Conservation (phyloP, 2,888 invertebrate species). For the Ormyrus pomaceus region DNA sequence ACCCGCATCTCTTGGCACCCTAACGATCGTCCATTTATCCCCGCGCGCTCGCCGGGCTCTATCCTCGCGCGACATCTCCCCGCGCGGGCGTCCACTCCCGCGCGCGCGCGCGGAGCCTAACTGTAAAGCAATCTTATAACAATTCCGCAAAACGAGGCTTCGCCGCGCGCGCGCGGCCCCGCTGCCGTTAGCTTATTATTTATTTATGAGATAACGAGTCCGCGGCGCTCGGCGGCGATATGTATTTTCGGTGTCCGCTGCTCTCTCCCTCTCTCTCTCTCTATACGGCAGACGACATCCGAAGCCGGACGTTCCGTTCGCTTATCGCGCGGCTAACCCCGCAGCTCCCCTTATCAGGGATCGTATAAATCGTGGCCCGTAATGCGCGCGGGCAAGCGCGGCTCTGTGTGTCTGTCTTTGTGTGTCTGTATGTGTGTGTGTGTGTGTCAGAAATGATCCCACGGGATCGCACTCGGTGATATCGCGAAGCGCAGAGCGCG, state of each 20-base stretch:
- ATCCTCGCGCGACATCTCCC: too few relatives aligned
- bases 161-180: not conserved
- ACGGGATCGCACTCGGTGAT: constrained; percentile 41
- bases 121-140: constrained; percentile 4
- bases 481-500: not conserved
- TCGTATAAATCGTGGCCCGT: constrained; percentile 63
- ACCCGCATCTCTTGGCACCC: too few relatives aligned
- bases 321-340: constrained; percentile 57
- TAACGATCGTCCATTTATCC: too few relatives aligned
- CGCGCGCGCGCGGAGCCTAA: not conserved
- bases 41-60: too few relatives aligned
- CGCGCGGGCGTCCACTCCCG: too few relatives aligned
- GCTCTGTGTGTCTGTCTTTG: not conserved
- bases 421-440: not conserved
- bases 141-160: too few relatives aligned
- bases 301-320: constrained; percentile 48
- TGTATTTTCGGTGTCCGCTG: constrained; percentile 46
- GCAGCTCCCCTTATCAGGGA: constrained; percentile 55
- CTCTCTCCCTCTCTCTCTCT: not conserved
- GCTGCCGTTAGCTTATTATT: constrained; percentile 49
- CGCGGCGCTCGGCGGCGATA: constrained; percentile 37
- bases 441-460: constrained; percentile 59
- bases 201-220: constrained; percentile 47
- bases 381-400: constrained; percentile 42
- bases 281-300: constrained; percentile 22